Evolutionary conservation across 2,797 vertebrate genomes (phyloP).

Genomic region (Leptoclinus maculatus): DNA sequence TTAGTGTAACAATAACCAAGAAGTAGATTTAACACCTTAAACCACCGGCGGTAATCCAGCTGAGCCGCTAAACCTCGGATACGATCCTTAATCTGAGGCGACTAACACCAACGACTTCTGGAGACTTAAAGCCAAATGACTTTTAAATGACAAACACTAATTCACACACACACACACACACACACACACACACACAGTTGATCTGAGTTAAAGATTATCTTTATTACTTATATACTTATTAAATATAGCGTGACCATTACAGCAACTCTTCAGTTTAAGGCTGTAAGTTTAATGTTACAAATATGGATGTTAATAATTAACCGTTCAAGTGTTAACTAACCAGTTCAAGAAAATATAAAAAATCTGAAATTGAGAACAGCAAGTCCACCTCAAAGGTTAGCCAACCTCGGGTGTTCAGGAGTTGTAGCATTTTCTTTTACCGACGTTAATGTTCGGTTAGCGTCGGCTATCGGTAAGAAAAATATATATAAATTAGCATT

Average conservation of each 20-base stretch:
- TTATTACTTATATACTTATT: neutral
- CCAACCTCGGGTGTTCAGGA: too few relatives aligned
- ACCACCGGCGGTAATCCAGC: conserved; percentile 70
- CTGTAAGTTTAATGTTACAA: too few relatives aligned
- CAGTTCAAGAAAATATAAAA: too few relatives aligned
- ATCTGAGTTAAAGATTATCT: neutral
- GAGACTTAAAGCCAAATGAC: conserved; percentile 21
- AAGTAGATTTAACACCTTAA: conserved; percentile 65
- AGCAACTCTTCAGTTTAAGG: too few relatives aligned
- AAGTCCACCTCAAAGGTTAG: too few relatives aligned
- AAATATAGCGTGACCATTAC: neutral
- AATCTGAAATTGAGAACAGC: too few relatives aligned
- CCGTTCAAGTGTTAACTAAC: too few relatives aligned
- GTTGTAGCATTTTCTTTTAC: too few relatives aligned
- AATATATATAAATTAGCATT: too few relatives aligned
- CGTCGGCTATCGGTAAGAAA: too few relatives aligned
- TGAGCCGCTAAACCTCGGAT: conserved; percentile 65
- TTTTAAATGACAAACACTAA: conserved; percentile 21
- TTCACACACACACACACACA: neutral
- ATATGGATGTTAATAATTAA: too few relatives aligned
- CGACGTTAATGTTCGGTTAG: too few relatives aligned
- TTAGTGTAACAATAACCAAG: conserved; percentile 57
- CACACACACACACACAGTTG: neutral
- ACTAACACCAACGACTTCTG: conserved; percentile 32
- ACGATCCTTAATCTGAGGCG: conserved; percentile 60